These are phyloP conservation scores for Scaptomyza graminum DNA, from an alignment of 1,140 invertebrate genomes.

Conservation along the genomic window DNA sequence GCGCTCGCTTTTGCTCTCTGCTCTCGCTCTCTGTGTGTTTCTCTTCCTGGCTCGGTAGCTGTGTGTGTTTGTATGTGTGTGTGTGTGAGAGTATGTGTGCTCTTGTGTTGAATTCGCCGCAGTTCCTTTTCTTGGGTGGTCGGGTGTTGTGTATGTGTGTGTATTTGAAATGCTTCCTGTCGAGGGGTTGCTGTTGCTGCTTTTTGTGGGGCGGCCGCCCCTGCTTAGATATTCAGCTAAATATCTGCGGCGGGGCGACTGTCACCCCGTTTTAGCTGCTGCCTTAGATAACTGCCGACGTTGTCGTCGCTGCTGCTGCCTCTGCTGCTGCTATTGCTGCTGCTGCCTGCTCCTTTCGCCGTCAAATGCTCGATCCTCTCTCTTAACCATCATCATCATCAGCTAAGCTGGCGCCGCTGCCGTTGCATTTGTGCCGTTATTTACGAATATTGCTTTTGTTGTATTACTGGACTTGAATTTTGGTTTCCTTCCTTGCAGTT, in stretches of 20 bases:
- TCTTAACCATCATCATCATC: conserved; percentile 60
- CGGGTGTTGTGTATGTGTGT: conserved; percentile 36
- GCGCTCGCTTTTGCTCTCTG: conserved; percentile 14
- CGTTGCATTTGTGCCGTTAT: conserved; percentile 28
- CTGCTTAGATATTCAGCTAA: conserved; percentile 77
- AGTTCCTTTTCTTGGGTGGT: conserved; percentile 53
- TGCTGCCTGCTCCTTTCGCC: conserved; percentile 62
- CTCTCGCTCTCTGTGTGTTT: conserved; percentile 39
- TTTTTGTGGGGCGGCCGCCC: conserved; percentile 63
- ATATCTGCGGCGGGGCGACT: conserved; percentile 65
- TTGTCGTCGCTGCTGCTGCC: conserved; percentile 19
- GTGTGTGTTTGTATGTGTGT: conserved; percentile 20
- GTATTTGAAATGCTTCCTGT: conserved; percentile 61
- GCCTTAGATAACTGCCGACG: conserved; percentile 62
- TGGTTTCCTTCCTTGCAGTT: conserved; percentile 79
- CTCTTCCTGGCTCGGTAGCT: conserved; percentile 33
- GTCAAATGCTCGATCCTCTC: conserved; percentile 69
- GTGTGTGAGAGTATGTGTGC: conserved; percentile 21
- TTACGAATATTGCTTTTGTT: conserved; percentile 35
- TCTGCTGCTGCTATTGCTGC: conserved; percentile 22
- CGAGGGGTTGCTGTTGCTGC: conserved; percentile 69
- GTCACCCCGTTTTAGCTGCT: conserved; percentile 59
- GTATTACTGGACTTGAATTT: conserved; percentile 65
- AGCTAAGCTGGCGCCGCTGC: conserved; percentile 34
- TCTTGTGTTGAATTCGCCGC: conserved; percentile 67